Conservation (phyloP, 2,888 invertebrate genomes). For the Drosophila nigricruria region DNA sequence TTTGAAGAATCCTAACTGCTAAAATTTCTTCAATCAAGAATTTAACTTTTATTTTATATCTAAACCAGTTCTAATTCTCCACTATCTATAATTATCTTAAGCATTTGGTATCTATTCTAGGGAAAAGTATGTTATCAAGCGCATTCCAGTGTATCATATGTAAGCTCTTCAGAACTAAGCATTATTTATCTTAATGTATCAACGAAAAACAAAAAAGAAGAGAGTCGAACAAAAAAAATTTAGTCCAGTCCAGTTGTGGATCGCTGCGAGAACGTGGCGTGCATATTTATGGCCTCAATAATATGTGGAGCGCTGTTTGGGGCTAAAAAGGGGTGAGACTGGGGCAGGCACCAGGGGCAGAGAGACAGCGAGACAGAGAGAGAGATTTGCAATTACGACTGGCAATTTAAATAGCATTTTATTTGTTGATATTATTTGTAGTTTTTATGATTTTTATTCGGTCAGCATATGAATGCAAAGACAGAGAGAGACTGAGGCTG, state of each 20-base stretch:
- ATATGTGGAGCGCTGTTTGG: slow-evolving; percentile 29
- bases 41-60: not conserved
- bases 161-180: slow-evolving; percentile 29
- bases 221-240: slow-evolving; percentile 3
- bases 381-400: slow-evolving; percentile 67
- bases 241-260: slow-evolving; percentile 23
- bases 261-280: slow-evolving; percentile 37
- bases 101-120: slow-evolving; percentile 12
- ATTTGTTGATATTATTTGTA: slow-evolving; percentile 70
- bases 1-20: not conserved
- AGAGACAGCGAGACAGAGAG: slow-evolving; percentile 18
- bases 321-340: slow-evolving; percentile 1
- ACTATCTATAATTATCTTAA: slow-evolving; percentile 30
- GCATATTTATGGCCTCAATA: slow-evolving; percentile 67
- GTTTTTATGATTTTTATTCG: slow-evolving; percentile 54
- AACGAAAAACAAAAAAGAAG: not conserved
- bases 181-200: slow-evolving; percentile 27
- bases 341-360: not conserved
- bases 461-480: slow-evolving; percentile 27
- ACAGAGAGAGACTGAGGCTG: not conserved
- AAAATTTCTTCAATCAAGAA: not conserved
- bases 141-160: slow-evolving; percentile 46
- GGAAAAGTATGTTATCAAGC: slow-evolving; percentile 25
- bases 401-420: slow-evolving; percentile 77
- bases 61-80: not conserved